Conservation (phyloP, 2,797 vertebrate genomes). For the Aulostomus chinensis region DNA sequence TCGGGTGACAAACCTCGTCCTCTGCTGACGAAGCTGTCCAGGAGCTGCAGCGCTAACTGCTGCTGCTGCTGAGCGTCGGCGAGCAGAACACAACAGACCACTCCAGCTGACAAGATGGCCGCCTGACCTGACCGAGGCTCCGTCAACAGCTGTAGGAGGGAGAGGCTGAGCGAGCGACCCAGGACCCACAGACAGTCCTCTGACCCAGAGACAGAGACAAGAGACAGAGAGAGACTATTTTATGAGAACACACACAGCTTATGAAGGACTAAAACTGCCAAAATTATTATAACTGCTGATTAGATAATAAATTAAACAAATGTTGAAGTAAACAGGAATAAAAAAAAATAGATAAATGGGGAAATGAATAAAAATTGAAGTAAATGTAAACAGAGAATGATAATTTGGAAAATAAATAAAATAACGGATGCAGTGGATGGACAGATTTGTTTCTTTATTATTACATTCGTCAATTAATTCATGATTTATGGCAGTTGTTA, state of each 20-base stretch:
- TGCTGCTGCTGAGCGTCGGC: slow-evolving; percentile 38
- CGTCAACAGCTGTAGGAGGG: slow-evolving; percentile 74
- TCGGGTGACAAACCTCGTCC: slow-evolving; percentile 60
- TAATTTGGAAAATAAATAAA: too few species aligned
- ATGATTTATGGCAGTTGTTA: too few species aligned
- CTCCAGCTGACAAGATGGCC: slow-evolving; percentile 65
- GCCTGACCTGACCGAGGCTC: slow-evolving; percentile 48
- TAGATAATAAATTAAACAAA: too few species aligned
- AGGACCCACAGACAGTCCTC: slow-evolving; percentile 80
- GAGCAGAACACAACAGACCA: slow-evolving; percentile 63
- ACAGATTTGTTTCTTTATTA: too few species aligned
- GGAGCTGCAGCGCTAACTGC: slow-evolving; percentile 65
- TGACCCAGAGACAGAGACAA: slow-evolving; percentile 52
- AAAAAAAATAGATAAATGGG: too few species aligned
- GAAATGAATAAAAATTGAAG: too few species aligned
- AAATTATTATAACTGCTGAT: too few species aligned
- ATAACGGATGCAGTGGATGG: too few species aligned
- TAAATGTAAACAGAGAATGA: too few species aligned
- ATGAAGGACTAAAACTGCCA: too few species aligned
- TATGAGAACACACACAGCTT: background rate
- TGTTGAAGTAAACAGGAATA: too few species aligned
- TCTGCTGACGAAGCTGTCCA: slow-evolving; percentile 67
- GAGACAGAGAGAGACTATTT: background rate
- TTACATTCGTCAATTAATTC: too few species aligned
- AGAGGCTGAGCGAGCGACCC: slow-evolving; percentile 58